A percentile compares a stretch with the other conserved stretches of the same genome.
These are phyloP conservation scores for Drosophila greeni DNA, from an alignment of 2,888 invertebrate genomes.

Conservation along the genomic window DNA sequence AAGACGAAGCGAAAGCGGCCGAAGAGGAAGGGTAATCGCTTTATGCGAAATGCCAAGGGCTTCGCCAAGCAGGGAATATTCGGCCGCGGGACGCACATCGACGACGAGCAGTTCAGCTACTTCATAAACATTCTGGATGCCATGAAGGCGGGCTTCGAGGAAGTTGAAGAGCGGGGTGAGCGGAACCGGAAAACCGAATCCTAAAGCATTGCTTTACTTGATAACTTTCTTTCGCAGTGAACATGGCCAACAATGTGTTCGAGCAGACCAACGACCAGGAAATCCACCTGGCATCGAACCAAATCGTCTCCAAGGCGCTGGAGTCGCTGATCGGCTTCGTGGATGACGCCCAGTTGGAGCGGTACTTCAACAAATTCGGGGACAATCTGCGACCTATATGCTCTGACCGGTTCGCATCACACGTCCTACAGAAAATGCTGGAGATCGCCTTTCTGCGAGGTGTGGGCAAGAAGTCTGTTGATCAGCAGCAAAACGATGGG, in stretches of 20 bases:
- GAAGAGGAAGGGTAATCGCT: conserved; percentile 69
- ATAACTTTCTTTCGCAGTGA: conserved; percentile 59
- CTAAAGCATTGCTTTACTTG: not conserved
- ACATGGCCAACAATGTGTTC: conserved; percentile 86
- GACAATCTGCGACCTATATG: conserved; percentile 85
- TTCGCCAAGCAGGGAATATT: conserved; percentile 86
- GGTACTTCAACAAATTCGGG: conserved; percentile 83
- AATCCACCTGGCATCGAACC: conserved; percentile 86
- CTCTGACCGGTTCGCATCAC: conserved; percentile 88
- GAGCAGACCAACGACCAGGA: conserved; percentile 86
- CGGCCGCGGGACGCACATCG: conserved; percentile 85
- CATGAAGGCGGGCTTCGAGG: conserved; percentile 84
- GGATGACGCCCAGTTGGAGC: conserved; percentile 82
- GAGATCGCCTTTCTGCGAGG: conserved; percentile 77
- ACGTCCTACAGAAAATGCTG: conserved; percentile 86
- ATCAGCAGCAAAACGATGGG: conserved; percentile 51
- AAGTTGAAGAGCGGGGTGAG: conserved; percentile 86
- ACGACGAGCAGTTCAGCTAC: conserved; percentile 87
- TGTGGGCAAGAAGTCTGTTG: conserved; percentile 55
- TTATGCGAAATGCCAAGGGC: conserved; percentile 85
- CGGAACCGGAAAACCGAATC: conserved; percentile 7
- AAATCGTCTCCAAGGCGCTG: conserved; percentile 87
- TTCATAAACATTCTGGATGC: conserved; percentile 87
- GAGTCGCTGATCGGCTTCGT: conserved; percentile 87
- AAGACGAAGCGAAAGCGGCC: conserved; percentile 53